Evolutionary conservation across 2,888 invertebrate genomes (phyloP).

Genomic region (Dorcus hopei): DNA sequence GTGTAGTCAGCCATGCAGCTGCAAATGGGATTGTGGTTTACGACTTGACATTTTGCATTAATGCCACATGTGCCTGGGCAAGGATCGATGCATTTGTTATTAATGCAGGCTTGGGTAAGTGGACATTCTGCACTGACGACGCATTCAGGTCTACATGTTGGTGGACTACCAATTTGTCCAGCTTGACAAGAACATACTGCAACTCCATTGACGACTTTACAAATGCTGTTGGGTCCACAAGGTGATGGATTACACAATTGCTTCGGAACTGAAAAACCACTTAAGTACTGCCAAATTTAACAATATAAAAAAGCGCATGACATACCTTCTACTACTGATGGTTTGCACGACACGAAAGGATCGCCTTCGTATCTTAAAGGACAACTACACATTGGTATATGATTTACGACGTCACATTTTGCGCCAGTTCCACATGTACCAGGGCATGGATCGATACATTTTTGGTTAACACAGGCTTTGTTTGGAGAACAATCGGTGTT

Average conservation of each 20-base stretch:
- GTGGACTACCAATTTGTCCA: slow-evolving; percentile 71
- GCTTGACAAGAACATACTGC: slow-evolving; percentile 69
- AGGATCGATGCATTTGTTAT: slow-evolving; percentile 78
- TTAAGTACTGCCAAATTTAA: not conserved
- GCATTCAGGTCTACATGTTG: slow-evolving; percentile 76
- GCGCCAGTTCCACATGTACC: slow-evolving; percentile 78
- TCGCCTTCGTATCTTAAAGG: slow-evolving; percentile 71
- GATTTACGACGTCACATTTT: slow-evolving; percentile 75
- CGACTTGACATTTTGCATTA: slow-evolving; percentile 70
- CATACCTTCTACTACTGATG: slow-evolving; percentile 22
- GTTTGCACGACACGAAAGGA: slow-evolving; percentile 62
- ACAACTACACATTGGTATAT: slow-evolving; percentile 80
- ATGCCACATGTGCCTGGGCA: slow-evolving; percentile 76
- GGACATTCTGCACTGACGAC: slow-evolving; percentile 76
- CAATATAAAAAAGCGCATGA: slow-evolving; percentile 2
- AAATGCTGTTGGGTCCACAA: slow-evolving; percentile 68
- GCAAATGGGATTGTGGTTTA: slow-evolving; percentile 78
- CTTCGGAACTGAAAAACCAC: slow-evolving; percentile 37
- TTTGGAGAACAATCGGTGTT: slow-evolving; percentile 75
- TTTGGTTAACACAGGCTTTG: slow-evolving; percentile 72
- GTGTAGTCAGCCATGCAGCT: slow-evolving; percentile 66
- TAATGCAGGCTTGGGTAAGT: slow-evolving; percentile 73
- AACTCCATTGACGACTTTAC: slow-evolving; percentile 55
- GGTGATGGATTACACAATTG: slow-evolving; percentile 71
- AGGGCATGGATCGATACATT: slow-evolving; percentile 76